A percentile compares a stretch with the other conserved stretches of the same genome.
phyloP scores from a whole-genome alignment of 2,888 invertebrate genomes.

The Priocnemis perturbator region DNA sequence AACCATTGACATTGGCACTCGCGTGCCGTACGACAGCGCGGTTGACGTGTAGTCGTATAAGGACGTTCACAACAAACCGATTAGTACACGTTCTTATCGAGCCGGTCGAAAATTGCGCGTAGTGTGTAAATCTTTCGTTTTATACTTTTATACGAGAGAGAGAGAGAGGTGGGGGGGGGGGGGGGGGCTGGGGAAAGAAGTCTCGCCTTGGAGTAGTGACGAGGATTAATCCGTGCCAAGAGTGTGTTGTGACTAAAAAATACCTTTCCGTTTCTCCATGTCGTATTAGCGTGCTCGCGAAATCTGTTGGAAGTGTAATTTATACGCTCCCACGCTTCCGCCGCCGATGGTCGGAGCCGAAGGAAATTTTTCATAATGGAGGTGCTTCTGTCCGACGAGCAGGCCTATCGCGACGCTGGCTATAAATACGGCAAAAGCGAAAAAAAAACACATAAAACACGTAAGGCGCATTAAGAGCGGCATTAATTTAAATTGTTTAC shows the following conservation, averaged over 20 bases:
- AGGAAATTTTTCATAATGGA: conserved; percentile 1
- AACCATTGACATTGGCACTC: conserved; percentile 41
- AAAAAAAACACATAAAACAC: conserved; percentile 56
- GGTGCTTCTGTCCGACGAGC: too few relatives aligned
- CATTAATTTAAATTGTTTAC: conserved; percentile 62
- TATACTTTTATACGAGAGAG: too few relatives aligned
- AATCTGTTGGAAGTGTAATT: not conserved
- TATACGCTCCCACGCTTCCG: not conserved
- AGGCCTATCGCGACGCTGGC: conserved; percentile 12
- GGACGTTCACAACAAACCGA: conserved; percentile 42
- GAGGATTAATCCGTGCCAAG: not conserved
- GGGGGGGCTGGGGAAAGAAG: not conserved
- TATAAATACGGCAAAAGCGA: conserved; percentile 49
- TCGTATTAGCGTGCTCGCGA: not conserved
- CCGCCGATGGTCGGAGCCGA: not conserved
- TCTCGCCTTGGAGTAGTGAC: too few relatives aligned
- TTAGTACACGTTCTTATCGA: conserved; percentile 17
- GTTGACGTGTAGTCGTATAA: conserved; percentile 41
- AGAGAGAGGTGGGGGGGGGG: not conserved
- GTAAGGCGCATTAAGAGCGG: conserved; percentile 54
- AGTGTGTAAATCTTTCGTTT: too few relatives aligned
- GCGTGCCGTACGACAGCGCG: conserved; percentile 27
- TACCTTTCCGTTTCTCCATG: not conserved
- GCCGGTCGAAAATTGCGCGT: too few relatives aligned
- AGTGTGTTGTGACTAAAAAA: not conserved